Percentiles rank a stretch among this genome's conserved stretches.
Conservation (phyloP, 1,140 invertebrate genomes). For the Nixonia krombeini region DNA sequence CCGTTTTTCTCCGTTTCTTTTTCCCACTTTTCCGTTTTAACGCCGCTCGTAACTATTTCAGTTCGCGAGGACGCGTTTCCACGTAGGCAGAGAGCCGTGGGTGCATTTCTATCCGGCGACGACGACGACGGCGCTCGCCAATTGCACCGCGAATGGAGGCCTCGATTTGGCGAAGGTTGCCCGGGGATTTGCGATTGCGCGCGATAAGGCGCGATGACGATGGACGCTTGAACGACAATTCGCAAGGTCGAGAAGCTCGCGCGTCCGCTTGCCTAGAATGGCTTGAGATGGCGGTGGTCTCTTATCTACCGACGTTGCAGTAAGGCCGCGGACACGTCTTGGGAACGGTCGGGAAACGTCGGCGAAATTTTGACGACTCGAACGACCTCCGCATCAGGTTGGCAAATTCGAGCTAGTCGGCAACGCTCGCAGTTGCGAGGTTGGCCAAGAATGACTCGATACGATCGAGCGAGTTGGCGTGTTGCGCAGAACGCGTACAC, state of each 20-base stretch:
- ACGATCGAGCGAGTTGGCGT: slow-evolving; percentile 10
- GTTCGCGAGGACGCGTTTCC: slow-evolving; percentile 45
- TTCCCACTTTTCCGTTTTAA: slow-evolving; percentile 22
- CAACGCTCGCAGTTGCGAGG: slow-evolving; percentile 14
- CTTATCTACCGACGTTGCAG: no score
- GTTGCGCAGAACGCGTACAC: slow-evolving; percentile 25
- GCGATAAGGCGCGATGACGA: no score
- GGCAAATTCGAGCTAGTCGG: not conserved
- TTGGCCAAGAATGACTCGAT: slow-evolving; percentile 5
- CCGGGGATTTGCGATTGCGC: not conserved
- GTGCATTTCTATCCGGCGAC: slow-evolving; percentile 21
- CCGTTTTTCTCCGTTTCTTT: slow-evolving; percentile 2
- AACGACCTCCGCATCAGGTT: no score
- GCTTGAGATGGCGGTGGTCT: no score
- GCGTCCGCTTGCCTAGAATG: no score
- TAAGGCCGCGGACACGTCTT: no score
- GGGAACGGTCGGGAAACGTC: slow-evolving; percentile 5
- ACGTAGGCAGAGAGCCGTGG: not conserved
- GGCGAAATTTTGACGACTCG: slow-evolving; percentile 15
- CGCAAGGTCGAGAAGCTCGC: no score
- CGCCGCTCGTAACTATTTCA: slow-evolving; percentile 51
- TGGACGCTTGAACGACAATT: slow-evolving; percentile 9
- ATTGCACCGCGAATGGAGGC: slow-evolving; percentile 35
- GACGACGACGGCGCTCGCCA: no score
- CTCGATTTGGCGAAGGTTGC: slow-evolving; percentile 20